phyloP scores from a whole-genome alignment of 2,797 vertebrate species.

The Staurois parvus region DNA sequence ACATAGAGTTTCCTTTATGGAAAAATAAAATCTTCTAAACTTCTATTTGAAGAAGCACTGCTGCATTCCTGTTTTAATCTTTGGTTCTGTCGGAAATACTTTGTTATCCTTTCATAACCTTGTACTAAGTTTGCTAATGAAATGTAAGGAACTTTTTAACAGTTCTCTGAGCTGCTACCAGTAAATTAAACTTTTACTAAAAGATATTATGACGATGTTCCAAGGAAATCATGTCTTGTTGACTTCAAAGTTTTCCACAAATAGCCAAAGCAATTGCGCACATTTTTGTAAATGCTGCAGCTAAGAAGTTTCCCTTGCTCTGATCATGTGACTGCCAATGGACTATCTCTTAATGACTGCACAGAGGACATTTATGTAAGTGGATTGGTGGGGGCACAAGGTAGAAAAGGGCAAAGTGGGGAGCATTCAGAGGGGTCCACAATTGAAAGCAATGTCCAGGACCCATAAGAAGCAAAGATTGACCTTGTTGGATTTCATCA shows the following conservation, averaged over 20 bases:
- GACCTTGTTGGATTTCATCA: too few relatives aligned
- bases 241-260: too few relatives aligned
- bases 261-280: too few relatives aligned
- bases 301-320: neutral
- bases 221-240: too few relatives aligned
- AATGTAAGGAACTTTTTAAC: neutral
- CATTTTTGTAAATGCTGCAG: neutral
- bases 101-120: neutral
- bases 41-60: neutral
- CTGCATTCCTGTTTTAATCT: neutral
- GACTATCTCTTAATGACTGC: too few relatives aligned
- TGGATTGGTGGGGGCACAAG: too few relatives aligned
- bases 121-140: neutral
- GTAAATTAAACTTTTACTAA: neutral
- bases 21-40: neutral
- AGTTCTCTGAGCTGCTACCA: neutral
- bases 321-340: too few relatives aligned
- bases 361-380: too few relatives aligned
- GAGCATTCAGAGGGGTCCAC: too few relatives aligned
- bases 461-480: too few relatives aligned
- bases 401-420: too few relatives aligned
- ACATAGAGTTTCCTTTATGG: neutral
- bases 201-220: neutral
- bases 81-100: neutral
- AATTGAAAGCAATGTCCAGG: too few relatives aligned